These are phyloP conservation scores for Naso thynnoides DNA, from an alignment of 2,797 vertebrate species.

Conservation along the genomic window DNA sequence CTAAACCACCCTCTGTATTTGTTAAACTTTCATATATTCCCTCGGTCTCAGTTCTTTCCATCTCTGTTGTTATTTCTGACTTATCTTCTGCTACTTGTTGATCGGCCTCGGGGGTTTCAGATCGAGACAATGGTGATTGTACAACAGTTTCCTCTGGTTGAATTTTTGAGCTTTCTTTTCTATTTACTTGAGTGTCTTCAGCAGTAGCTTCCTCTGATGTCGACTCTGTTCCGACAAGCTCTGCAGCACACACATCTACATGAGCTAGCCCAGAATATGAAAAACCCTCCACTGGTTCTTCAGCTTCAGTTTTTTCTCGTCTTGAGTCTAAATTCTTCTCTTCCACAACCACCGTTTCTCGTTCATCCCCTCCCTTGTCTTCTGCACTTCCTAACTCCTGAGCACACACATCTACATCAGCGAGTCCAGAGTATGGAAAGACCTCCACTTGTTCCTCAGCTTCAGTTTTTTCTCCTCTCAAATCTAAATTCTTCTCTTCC, in stretches of 20 bases:
- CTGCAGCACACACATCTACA: constrained; percentile 56
- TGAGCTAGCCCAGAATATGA: constrained; percentile 41
- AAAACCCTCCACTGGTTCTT: constrained; percentile 25
- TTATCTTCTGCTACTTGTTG: constrained; percentile 47
- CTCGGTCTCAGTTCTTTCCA: constrained; percentile 31
- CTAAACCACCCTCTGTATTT: constrained; percentile 34
- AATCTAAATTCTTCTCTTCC: constrained; percentile 36
- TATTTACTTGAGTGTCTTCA: constrained; percentile 19
- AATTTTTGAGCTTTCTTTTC: constrained; percentile 47
- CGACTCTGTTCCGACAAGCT: constrained; percentile 44
- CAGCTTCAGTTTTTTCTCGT: constrained; percentile 12
- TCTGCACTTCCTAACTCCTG: no score
- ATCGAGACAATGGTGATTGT: constrained; percentile 33
- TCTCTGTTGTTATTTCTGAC: constrained; percentile 36
- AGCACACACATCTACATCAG: constrained; percentile 55
- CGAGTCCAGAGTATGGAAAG: constrained; percentile 31
- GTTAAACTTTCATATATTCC: constrained; percentile 43
- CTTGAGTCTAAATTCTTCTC: constrained; percentile 41
- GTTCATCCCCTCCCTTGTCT: no score
- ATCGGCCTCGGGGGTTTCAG: constrained; percentile 33
- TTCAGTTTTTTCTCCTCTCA: constrained; percentile 18
- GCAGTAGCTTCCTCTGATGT: neutral
- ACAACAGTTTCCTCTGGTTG: constrained; percentile 37
- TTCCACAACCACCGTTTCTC: no score
- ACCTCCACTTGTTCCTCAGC: constrained; percentile 26